Evolutionary conservation across 2,888 invertebrate genomes (phyloP).

Genomic region (Dicyrtoma fusca): DNA sequence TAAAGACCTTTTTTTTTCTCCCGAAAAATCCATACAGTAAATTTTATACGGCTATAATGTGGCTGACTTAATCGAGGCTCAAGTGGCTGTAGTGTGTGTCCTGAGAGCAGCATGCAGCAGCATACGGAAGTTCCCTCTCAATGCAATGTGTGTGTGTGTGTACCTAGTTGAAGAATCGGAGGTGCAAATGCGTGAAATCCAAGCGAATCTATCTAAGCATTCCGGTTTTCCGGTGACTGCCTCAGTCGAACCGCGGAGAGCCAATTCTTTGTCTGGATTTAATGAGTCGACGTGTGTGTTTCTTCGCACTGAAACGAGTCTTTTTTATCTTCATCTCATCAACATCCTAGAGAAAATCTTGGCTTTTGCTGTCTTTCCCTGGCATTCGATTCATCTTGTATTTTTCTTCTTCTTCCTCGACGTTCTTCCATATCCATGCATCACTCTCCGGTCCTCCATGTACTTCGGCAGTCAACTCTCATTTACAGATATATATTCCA

Average conservation of each 20-base stretch:
- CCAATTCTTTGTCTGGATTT: slow-evolving; percentile 56
- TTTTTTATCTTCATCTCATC: slow-evolving; percentile 38
- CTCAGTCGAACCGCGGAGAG: slow-evolving; percentile 39
- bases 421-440: neutral
- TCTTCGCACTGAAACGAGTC: slow-evolving; percentile 24
- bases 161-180: slow-evolving; percentile 19
- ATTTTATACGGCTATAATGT: no score
- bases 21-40: no score
- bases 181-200: slow-evolving; percentile 55
- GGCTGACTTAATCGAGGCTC: no score
- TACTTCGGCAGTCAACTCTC: neutral
- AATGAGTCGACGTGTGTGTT: slow-evolving; percentile 56
- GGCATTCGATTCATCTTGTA: slow-evolving; percentile 33
- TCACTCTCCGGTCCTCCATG: neutral
- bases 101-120: neutral
- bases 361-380: slow-evolving; percentile 28
- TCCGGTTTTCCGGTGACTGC: slow-evolving; percentile 42
- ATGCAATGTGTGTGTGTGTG: neutral
- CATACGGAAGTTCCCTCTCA: neutral
- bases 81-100: neutral
- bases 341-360: slow-evolving; percentile 35
- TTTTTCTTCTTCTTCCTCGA: slow-evolving; percentile 11
- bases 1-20: no score
- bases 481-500: no score
- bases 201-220: slow-evolving; percentile 43